A percentile compares a stretch with the other conserved stretches of the same genome.
Evolutionary conservation across 1,140 invertebrate genomes (phyloP).

Genomic region (Caenorhabditis latens): DNA sequence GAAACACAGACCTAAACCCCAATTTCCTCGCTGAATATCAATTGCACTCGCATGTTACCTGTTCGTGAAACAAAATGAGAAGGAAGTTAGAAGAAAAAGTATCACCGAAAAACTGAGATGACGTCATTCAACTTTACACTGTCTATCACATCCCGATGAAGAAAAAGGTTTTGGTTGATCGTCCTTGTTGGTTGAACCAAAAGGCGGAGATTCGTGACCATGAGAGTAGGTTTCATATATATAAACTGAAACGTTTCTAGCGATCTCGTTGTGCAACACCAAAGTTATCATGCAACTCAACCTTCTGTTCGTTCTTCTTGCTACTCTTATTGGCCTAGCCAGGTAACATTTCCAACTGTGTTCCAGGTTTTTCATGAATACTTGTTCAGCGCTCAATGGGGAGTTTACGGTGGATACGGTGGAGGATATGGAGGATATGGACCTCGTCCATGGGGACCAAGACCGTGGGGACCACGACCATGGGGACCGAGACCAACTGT

Average conservation of each 20-base stretch:
- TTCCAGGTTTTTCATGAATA: neutral
- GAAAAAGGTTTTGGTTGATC: neutral
- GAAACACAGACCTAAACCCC: neutral
- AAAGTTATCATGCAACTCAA: slow-evolving; percentile 2
- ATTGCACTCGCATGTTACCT: neutral
- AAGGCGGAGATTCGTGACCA: slow-evolving; percentile 32
- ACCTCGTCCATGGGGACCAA: slow-evolving; percentile 37
- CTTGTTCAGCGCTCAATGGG: slow-evolving; percentile 25
- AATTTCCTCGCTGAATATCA: neutral
- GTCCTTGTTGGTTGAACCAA: slow-evolving; percentile 31
- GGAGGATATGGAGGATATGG: slow-evolving; percentile 50
- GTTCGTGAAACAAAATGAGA: slow-evolving; percentile 11
- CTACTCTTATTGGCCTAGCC: neutral
- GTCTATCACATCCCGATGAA: slow-evolving; percentile 28
- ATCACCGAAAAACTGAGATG: slow-evolving; percentile 13
- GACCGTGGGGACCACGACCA: slow-evolving; percentile 39
- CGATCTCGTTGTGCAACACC: neutral
- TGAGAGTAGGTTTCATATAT: neutral
- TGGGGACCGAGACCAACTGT: slow-evolving; percentile 47
- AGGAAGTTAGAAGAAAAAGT: neutral
- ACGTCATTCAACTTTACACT: slow-evolving; percentile 47
- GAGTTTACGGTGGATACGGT: neutral
- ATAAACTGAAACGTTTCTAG: slow-evolving; percentile 13
- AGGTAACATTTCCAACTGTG: neutral
- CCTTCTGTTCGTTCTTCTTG: neutral